A percentile compares a stretch with the other conserved stretches of the same genome.
These are phyloP conservation scores for Eleginops maclovinus DNA, from an alignment of 2,113 vertebrate species.

Conservation along the genomic window DNA sequence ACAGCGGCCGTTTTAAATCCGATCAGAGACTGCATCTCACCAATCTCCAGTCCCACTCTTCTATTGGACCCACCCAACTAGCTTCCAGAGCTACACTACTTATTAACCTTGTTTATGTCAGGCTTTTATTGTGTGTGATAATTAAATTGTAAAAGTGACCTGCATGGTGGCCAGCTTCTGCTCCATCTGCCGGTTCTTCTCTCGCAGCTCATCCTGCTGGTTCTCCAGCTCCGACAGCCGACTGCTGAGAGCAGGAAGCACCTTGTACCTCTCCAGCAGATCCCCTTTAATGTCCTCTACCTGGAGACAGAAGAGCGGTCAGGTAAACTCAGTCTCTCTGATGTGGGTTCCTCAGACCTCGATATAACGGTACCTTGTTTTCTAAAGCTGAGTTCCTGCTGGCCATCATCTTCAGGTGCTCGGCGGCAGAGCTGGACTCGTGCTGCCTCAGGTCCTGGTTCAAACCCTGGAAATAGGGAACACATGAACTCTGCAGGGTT, in stretches of 20 bases:
- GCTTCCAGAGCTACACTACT: no score
- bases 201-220: constrained; percentile 79
- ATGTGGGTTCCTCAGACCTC: no score
- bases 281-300: constrained; percentile 76
- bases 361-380: constrained; percentile 87
- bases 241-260: constrained; percentile 79
- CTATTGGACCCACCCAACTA: no score
- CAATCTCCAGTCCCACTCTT: no score
- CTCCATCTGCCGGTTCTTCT: constrained; percentile 81
- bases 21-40: no score
- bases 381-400: constrained; percentile 91
- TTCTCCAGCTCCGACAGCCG: constrained; percentile 79
- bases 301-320: neutral
- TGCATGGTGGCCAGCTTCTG: constrained; percentile 81
- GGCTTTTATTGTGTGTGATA: no score
- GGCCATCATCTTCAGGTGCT: constrained; percentile 94
- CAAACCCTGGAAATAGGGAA: constrained; percentile 85
- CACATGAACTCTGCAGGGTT: no score
- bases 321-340: no score
- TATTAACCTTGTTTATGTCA: no score
- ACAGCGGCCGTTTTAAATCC: no score
- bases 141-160: constrained; percentile 69
- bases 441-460: constrained; percentile 96
- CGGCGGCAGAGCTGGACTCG: constrained; percentile 91
- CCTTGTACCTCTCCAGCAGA: constrained; percentile 80